Percentiles rank a stretch among this genome's conserved stretches.
Conservation (phyloP, 2,888 invertebrate genomes). For the Seira musarum region DNA sequence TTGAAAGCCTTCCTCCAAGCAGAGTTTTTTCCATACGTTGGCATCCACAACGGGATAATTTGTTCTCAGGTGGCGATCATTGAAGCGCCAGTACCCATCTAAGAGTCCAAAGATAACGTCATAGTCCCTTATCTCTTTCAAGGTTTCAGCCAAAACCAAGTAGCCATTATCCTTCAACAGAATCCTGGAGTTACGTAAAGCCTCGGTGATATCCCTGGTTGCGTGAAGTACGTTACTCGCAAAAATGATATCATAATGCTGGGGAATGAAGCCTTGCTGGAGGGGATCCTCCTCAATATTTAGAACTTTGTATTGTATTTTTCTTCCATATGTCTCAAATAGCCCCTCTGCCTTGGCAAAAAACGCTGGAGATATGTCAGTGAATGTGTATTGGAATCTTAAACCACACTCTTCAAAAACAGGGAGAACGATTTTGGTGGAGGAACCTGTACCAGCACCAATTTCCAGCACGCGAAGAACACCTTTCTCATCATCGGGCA, state of each 20-base stretch:
- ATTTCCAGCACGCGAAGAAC: slow-evolving; percentile 45
- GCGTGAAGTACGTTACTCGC: slow-evolving; percentile 58
- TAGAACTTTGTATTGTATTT: slow-evolving; percentile 52
- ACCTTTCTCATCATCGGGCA: slow-evolving; percentile 36
- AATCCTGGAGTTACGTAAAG: slow-evolving; percentile 33
- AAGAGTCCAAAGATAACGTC: slow-evolving; percentile 46
- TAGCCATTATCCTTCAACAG: slow-evolving; percentile 36
- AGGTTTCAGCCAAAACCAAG: slow-evolving; percentile 34
- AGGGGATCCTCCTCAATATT: slow-evolving; percentile 56
- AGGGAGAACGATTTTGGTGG: slow-evolving; percentile 35
- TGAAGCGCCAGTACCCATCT: slow-evolving; percentile 53
- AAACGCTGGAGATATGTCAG: slow-evolving; percentile 58
- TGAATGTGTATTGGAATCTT: slow-evolving; percentile 52
- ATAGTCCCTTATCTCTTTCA: slow-evolving; percentile 24
- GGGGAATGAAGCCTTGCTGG: slow-evolving; percentile 51
- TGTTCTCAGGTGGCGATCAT: slow-evolving; percentile 41
- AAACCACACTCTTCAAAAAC: slow-evolving; percentile 43
- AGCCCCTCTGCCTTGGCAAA: slow-evolving; percentile 49
- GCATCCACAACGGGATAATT: slow-evolving; percentile 26
- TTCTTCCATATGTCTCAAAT: slow-evolving; percentile 43
- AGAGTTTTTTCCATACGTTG: slow-evolving; percentile 19
- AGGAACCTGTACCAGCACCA: slow-evolving; percentile 55
- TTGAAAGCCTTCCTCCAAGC: slow-evolving; percentile 32
- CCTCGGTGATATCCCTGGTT: slow-evolving; percentile 23
- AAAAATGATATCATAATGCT: slow-evolving; percentile 53